Conservation (phyloP, 2,797 vertebrate genomes). For the Mormyrus hasselquistii region DNA sequence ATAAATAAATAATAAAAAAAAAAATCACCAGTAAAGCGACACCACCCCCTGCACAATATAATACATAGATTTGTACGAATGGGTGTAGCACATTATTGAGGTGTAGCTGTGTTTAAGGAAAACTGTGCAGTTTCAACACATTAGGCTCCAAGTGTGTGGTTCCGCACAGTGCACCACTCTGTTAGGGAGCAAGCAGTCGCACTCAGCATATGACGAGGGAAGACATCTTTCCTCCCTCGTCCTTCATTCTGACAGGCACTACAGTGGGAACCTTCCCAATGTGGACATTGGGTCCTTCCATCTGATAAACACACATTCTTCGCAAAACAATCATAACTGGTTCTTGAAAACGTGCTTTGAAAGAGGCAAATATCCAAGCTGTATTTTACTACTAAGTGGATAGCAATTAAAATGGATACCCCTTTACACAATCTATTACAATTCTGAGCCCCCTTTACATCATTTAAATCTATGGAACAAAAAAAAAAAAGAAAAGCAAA, state of each 20-base stretch:
- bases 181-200: not conserved
- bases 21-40: not conserved
- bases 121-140: not conserved
- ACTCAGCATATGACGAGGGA: not conserved
- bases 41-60: not conserved
- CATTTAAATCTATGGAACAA: not conserved
- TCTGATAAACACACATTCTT: not conserved
- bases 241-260: not conserved
- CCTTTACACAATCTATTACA: not conserved
- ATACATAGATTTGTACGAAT: not conserved
- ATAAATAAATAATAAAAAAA: not conserved
- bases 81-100: not conserved
- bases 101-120: not conserved
- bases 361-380: not conserved
- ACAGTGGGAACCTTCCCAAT: not conserved
- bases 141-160: not conserved
- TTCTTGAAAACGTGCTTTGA: not conserved
- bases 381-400: not conserved
- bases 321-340: not conserved
- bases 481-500: not conserved
- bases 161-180: not conserved
- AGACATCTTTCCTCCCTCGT: not conserved
- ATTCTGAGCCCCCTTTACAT: not conserved
- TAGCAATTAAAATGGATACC: not conserved
- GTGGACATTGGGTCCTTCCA: not conserved